Percentiles rank a stretch among this genome's conserved stretches.
Evolutionary conservation across 2,797 vertebrate genomes (phyloP).

Genomic region (Echiichthys vipera): DNA sequence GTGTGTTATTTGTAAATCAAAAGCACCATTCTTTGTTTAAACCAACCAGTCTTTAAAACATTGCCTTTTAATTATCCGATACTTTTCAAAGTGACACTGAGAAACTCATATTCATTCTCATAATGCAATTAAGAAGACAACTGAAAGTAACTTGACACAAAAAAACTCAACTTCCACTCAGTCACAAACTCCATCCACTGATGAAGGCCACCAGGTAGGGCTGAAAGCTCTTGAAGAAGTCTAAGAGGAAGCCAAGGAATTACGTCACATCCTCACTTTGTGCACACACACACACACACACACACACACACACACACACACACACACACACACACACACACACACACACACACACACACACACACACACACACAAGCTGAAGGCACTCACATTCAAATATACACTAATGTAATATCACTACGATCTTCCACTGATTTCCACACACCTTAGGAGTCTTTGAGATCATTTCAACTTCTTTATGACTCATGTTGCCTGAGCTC

Average conservation of each 20-base stretch:
- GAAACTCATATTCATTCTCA: neutral
- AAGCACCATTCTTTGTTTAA: neutral
- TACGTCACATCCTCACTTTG: too few species aligned
- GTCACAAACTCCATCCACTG: neutral
- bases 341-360: too few species aligned
- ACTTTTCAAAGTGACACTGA: neutral
- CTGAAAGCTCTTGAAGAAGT: neutral
- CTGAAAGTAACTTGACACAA: neutral
- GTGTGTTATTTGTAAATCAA: neutral
- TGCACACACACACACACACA: too few species aligned
- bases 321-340: too few species aligned
- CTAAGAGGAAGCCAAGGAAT: neutral
- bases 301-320: too few species aligned
- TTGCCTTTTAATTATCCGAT: neutral
- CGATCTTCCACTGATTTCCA: neutral
- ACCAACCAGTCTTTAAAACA: too few species aligned
- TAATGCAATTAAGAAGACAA: neutral
- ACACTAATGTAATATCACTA: neutral
- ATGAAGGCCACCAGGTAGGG: neutral
- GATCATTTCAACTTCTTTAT: neutral
- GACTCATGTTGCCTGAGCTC: constrained; percentile 11
- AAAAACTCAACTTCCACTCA: neutral
- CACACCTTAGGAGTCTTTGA: neutral
- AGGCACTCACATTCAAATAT: neutral
- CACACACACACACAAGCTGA: constrained; percentile 5